Base-by-base conservation (phyloP, 2,113 vertebrate species). In the Heterochromis multidens region DNA sequence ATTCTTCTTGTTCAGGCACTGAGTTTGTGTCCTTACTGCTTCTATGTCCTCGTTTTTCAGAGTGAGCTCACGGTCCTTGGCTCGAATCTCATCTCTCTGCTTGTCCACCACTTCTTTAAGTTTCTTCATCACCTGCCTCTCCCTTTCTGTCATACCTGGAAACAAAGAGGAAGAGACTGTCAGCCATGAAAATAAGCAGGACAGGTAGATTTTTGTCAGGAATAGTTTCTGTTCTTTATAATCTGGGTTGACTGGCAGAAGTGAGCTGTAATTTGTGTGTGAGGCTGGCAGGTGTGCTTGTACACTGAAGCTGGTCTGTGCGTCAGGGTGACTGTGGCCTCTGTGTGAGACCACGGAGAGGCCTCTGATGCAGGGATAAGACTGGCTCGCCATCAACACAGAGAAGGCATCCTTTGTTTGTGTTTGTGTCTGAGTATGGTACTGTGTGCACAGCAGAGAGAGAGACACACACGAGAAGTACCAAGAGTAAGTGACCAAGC, bases 51-150 rank as follows among this genome's bases (percentile, higher is more conserved):
- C 98, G 11, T 96, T 99, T 87, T 97, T 99, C 78, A 99, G 97
- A 0, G 97, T 97, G 0, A 99, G 96, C 89, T 99, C 98, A 2
- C 98, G 92, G 91, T 99, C 99, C 93, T 97, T 99, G 37, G 99
- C 99, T 4, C 99, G 97, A 81, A 99, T 98, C 97, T 99, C 99
- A 29, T 99, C 99, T 3, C 99, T 96, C 91, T 99, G 99, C 84
- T 98, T 99, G 96, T 99, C 98, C 77, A 99, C 98, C 81, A 99
- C 98, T 88, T 99, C 99, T 89, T 99, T 99, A 19, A 99, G 96
- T 95, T 97, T 99, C 96, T 98, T 99, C 99, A 99, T 99, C 95
- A 99, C 98, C 95, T 99, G 97, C 62, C 97, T 94, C 90, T 99
- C 98, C 43, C 97, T 96, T 92, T 99, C 98, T 0, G 98, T 97